Evolutionary conservation across 92 coral and sea anemone species (phyloP), one percentile per base, ranked within the genome.

Genomic region (Palythoa heliodiscus): DNA sequence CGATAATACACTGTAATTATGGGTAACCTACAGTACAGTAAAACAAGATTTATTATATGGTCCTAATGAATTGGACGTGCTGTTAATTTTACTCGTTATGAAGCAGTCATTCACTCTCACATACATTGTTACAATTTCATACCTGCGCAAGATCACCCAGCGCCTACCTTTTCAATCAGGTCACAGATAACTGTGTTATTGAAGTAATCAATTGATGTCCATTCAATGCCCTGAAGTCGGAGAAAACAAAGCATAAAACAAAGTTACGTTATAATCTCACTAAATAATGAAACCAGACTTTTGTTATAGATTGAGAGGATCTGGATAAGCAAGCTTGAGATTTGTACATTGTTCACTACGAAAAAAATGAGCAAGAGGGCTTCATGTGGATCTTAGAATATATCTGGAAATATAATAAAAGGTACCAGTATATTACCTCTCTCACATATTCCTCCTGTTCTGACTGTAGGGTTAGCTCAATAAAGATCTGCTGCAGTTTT

Each of bases 361-460:
- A 43, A 3, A 71, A 17, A 29, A 38, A 38, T 82, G 57, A 40
- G 40, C 25, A 19, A 22, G 13, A 52, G 66, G 77, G 60, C 50
- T 43, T 43, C 50, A 5, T 3, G 50, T 43, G 6, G 35, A 29
- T 29, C 35, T 29, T 29, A 29, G 50, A 43, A 43, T 8, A 43
- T 8, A 43, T 43, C 9, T 43, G 50, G 50, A 43, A 5, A 29
- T 29, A 29, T 29, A 29, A 29, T 1, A 29, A 29, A 29, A 29
- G 7, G 50, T 43, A 43, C 50, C 9, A 7, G 7, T 43, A 43
- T 8, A 43, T 63, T 76, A 97, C 99, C 94, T 97, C 99, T 93
- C 99, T 88, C 53, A 97, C 87, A 82, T 97, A 97, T 69, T 97
- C 99, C 79, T 97, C 99, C 88, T 97, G 99, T 74, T 97, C 99